These are phyloP conservation scores for Agrochola lota DNA, from an alignment of 2,888 invertebrate genomes.

Conservation along the genomic window DNA sequence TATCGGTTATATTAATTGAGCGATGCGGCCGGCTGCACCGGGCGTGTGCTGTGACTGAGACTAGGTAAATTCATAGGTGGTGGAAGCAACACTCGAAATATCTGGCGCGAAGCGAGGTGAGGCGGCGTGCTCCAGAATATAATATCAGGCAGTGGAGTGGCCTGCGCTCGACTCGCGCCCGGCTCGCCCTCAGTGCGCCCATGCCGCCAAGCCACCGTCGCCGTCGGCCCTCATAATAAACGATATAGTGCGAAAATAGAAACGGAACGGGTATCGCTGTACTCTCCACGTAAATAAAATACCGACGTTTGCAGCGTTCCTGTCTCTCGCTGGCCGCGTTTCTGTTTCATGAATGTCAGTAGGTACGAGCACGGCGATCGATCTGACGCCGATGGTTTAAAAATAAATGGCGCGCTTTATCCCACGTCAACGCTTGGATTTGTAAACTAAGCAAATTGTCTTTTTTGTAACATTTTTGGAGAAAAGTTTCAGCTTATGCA, in stretches of 20 bases:
- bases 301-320: slow-evolving; percentile 81
- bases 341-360: slow-evolving; percentile 82
- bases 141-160: slow-evolving; percentile 89
- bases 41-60: slow-evolving; percentile 85
- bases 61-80: slow-evolving; percentile 89
- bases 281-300: slow-evolving; percentile 88
- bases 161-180: slow-evolving; percentile 77
- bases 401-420: slow-evolving; percentile 78
- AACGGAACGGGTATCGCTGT: slow-evolving; percentile 82
- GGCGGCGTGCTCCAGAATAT: slow-evolving; percentile 90
- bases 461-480: slow-evolving; percentile 60
- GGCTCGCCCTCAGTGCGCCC: slow-evolving; percentile 76
- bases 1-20: slow-evolving; percentile 71
- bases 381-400: slow-evolving; percentile 80
- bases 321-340: slow-evolving; percentile 80
- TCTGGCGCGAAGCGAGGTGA: slow-evolving; percentile 89
- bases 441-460: slow-evolving; percentile 71
- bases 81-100: slow-evolving; percentile 89
- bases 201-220: slow-evolving; percentile 72
- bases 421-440: slow-evolving; percentile 69
- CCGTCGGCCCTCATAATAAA: slow-evolving; percentile 84
- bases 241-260: slow-evolving; percentile 89
- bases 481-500: slow-evolving; percentile 22
- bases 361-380: slow-evolving; percentile 76
- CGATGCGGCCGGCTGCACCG: slow-evolving; percentile 87